Evolutionary conservation across 2,888 invertebrate genomes (phyloP), one percentile per base, ranked within the genome.

Genomic region (Synanthedon formicaeformis): DNA sequence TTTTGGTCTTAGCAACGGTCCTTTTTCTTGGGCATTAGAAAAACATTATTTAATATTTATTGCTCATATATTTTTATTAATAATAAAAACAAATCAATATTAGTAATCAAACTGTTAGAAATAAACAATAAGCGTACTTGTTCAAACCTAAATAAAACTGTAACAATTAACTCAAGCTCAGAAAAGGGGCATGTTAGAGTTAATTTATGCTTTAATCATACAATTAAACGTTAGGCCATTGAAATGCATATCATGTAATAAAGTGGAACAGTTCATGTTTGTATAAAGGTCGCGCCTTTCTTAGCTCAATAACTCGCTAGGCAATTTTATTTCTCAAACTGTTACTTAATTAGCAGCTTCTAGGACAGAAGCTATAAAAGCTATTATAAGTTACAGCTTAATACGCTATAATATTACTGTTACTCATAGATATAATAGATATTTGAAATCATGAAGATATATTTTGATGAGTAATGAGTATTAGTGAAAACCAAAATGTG

Each of bases 11-110:
- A 2, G 18, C 18, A n/a, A n/a, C n/a, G n/a, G n/a, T 18, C 18
- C 18, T 57, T 52, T 55, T 57, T 57, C 53, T 54, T 55, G 54
- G 52, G 54, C 55, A 56, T 56, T 59, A 48, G 56, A 56, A 56
- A 56, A 23, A 23, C 18, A 18, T 23, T 23, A 23, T 23, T 23
- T 23, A 23, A 23, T 23, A 4, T 23, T 23, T 4, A 23, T 23
- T 5, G 23, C 5, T 23, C 23, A 23, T 23, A 23, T 23, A 23
- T 23, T 23, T 23, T 5, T 23, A 23, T 1, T 23, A 23, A 23
- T 23, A 23, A 23, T 23, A 34, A 10, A 27, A 27, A 27, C 1
- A 27, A 27, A 27, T 5, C 27, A 27, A 27, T 27, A 6, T 27
- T 18, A 18, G 3, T 18, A 18, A 18, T 18, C 2, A n/a, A 27